Evolutionary conservation across 2,797 vertebrate species (phyloP).

Genomic region (Acanthurus lineatus): DNA sequence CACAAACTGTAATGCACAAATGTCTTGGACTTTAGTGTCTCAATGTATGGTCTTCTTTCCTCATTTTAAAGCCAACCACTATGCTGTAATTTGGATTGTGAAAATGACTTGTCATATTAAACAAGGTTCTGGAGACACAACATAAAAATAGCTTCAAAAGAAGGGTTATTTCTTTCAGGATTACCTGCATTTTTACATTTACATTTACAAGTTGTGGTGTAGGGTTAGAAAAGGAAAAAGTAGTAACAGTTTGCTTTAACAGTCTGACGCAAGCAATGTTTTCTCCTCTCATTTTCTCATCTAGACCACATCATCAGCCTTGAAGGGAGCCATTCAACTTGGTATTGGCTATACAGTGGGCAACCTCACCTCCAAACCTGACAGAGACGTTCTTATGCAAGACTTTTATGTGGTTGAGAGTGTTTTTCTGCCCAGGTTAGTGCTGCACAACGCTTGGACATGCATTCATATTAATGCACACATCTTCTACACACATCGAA

Average conservation of each 20-base stretch:
- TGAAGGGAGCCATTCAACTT: conserved; percentile 97
- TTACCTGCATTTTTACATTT: background rate
- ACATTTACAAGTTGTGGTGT: background rate
- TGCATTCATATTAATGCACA: background rate
- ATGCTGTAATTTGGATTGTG: background rate
- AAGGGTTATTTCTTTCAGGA: background rate
- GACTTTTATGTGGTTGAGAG: conserved; percentile 99
- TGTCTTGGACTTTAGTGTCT: background rate
- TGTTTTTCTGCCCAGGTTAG: conserved; percentile 97
- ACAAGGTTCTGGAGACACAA: background rate
- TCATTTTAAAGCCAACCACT: background rate
- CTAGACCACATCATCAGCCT: conserved; percentile 95
- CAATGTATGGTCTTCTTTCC: background rate
- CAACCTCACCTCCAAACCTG: conserved; percentile 97
- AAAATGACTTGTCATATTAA: conserved; percentile 2
- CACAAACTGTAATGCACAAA: background rate
- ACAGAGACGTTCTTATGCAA: conserved; percentile 99
- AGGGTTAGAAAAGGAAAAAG: background rate
- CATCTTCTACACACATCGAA: background rate
- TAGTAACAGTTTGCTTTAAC: conserved; percentile 9
- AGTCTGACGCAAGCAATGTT: conserved; percentile 46
- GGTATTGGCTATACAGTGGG: conserved; percentile 98
- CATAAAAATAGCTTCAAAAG: background rate
- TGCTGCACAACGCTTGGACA: conserved; percentile 1
- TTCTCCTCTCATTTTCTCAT: conserved; percentile 52